Evolutionary conservation across 2,113 vertebrate genomes (phyloP), one percentile per base, ranked within the genome.

Genomic region (Osmerus mordax): DNA sequence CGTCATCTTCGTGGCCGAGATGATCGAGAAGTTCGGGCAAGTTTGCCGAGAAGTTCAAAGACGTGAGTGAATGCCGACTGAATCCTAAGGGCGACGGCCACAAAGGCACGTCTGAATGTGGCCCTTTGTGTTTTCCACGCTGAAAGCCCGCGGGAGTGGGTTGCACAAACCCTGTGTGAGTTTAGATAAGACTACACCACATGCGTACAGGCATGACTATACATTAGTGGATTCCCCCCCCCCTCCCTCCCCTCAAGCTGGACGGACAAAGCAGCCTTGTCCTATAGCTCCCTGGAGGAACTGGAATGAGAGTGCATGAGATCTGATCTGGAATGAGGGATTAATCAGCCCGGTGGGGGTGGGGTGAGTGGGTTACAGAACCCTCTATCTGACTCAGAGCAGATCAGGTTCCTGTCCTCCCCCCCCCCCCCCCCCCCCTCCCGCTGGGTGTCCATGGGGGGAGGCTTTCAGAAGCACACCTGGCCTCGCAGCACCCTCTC

Each of bases 21-120:
- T 99, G 96, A 98, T 99, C 56, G 97, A 99, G 86, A 99, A 98
- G 84, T 97, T 99, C 81, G 93, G 93, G 94, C 72, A 94, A 92
- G 86, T 99, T 99, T 90, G 94, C 95, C 1, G 97, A 99, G 78
- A 98, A 95, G 85, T 96, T 95, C 61, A 99, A 97, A 94, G 96
- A 98, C 78, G 97, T 98, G 84, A 81, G 87, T 77, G 0, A 19
- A 8, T 1, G 8, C 41, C 41, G 41, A 1, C 36, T 4, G 32
- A 32, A 32, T 32, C 3, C 1, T 1, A 32, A 23, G 23, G 25
- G 25, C 32, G 32, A 4, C 32, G 32, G 32, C 14, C 13, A 51
- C 14, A 8, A 54, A 23, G 56, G 18, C 18, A 4, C 19, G 56
- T 59, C 8, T 59, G n/a, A n/a, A 59, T 23, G 16, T 3, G 3